Evolutionary conservation across 2,797 vertebrate species (phyloP).

Genomic region (Dermochelys coriacea): DNA sequence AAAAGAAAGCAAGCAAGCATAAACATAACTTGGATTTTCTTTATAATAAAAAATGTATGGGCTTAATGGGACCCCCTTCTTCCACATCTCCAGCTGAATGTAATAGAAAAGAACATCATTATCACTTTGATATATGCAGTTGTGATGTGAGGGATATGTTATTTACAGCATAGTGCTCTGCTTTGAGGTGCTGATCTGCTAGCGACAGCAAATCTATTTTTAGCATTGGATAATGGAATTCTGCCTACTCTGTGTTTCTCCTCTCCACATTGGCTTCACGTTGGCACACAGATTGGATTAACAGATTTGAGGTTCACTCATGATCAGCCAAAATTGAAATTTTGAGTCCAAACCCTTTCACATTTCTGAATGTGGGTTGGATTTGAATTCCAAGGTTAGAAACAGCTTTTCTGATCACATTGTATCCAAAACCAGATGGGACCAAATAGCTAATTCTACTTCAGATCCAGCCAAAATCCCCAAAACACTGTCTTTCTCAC

Average conservation of each 20-base stretch:
- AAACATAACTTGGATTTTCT: conserved; percentile 46
- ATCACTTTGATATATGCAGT: not conserved
- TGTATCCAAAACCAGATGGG: conserved; percentile 51
- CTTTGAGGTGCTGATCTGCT: conserved; percentile 55
- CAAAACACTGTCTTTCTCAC: not conserved
- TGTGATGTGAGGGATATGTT: conserved; percentile 27
- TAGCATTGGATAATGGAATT: conserved; percentile 35
- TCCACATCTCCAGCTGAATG: not conserved
- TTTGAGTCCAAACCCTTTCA: not conserved
- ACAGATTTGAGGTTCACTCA: not conserved
- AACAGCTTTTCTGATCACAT: conserved; percentile 5
- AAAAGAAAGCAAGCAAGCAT: conserved; percentile 19
- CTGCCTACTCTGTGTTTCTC: conserved; percentile 52
- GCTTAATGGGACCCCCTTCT: not conserved
- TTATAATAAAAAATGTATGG: not conserved
- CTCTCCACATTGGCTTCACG: conserved; percentile 3
- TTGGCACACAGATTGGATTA: not conserved
- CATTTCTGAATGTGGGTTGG: not conserved
- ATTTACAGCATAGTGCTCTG: conserved; percentile 13
- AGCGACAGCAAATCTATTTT: conserved; percentile 59
- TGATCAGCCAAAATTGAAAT: not conserved
- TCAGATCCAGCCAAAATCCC: conserved; percentile 14
- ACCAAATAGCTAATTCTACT: conserved; percentile 17
- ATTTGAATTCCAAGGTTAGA: not conserved
- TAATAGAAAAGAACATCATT: not conserved